A percentile compares a stretch with the other conserved stretches of the same genome.
Evolutionary conservation across 2,113 vertebrate species (phyloP).

Genomic region (Sitta europaea): DNA sequence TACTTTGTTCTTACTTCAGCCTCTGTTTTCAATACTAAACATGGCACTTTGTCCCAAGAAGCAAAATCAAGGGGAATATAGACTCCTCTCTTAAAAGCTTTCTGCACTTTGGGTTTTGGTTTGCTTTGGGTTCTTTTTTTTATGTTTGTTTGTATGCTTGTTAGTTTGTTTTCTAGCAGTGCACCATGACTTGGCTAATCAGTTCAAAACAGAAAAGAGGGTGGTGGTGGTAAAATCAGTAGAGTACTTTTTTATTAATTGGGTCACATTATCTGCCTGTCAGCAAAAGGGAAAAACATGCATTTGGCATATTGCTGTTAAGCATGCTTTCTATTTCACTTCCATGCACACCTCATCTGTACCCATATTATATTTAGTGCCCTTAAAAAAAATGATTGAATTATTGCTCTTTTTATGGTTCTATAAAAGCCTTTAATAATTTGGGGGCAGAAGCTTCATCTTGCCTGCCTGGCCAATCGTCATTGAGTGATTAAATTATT

Average conservation of each 20-base stretch:
- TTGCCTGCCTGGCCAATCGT: slow-evolving; percentile 22
- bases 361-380: slow-evolving; percentile 43
- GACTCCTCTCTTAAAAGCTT: neutral
- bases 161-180: neutral
- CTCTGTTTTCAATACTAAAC: neutral
- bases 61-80: neutral
- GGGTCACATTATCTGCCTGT: slow-evolving; percentile 32
- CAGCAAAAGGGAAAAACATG: neutral
- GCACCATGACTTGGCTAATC: neutral
- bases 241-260: slow-evolving; percentile 54
- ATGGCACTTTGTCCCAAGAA: neutral
- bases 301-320: slow-evolving; percentile 30
- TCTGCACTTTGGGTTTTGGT: too few relatives aligned
- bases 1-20: neutral
- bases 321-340: slow-evolving; percentile 35
- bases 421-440: slow-evolving; percentile 76
- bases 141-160: neutral
- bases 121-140: neutral
- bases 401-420: slow-evolving; percentile 71
- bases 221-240: fast-evolving
- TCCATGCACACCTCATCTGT: slow-evolving; percentile 15
- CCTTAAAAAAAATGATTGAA: slow-evolving; percentile 71
- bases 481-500: slow-evolving; percentile 63
- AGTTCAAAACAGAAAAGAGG: neutral
- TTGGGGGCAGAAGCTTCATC: slow-evolving; percentile 50